Evolutionary conservation across 2,113 vertebrate genomes (phyloP).

Genomic region (Rhabdornis inornatus): DNA sequence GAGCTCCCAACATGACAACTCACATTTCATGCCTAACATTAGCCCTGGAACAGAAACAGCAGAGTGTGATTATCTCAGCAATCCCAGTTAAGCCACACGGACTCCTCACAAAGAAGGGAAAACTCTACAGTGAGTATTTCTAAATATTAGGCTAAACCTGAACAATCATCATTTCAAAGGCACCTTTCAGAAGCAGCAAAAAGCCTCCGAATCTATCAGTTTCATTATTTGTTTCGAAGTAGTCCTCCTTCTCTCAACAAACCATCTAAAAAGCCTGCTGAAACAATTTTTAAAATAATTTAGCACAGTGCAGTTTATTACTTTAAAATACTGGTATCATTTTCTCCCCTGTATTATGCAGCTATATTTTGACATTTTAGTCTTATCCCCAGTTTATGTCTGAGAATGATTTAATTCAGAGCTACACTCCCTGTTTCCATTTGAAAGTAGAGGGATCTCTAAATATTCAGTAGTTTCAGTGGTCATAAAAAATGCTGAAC

Average conservation of each 20-base stretch:
- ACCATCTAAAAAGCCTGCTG: neutral
- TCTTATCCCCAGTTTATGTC: conserved; percentile 1
- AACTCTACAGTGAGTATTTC: conserved; percentile 50
- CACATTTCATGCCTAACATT: neutral
- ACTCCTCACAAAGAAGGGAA: conserved; percentile 47
- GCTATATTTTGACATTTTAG: conserved; percentile 51
- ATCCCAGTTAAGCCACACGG: neutral
- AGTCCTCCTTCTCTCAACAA: neutral
- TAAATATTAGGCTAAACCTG: conserved; percentile 47
- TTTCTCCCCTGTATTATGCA: conserved; percentile 20
- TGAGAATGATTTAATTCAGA: conserved; percentile 45
- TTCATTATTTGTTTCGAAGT: conserved; percentile 4
- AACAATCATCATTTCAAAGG: conserved; percentile 37
- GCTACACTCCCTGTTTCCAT: neutral
- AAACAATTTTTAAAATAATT: neutral
- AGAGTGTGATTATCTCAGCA: conserved; percentile 41
- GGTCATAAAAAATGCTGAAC: conserved; percentile 47
- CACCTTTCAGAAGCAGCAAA: conserved; percentile 19
- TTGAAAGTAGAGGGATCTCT: neutral
- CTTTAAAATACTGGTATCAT: neutral
- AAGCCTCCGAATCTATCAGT: neutral
- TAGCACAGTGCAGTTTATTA: neutral
- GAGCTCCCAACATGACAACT: conserved; percentile 27
- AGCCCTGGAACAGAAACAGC: conserved; percentile 20
- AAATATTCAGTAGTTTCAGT: conserved; percentile 6